phyloP scores from a whole-genome alignment of 2,797 vertebrate species.

The Phoeniculus purpureus region DNA sequence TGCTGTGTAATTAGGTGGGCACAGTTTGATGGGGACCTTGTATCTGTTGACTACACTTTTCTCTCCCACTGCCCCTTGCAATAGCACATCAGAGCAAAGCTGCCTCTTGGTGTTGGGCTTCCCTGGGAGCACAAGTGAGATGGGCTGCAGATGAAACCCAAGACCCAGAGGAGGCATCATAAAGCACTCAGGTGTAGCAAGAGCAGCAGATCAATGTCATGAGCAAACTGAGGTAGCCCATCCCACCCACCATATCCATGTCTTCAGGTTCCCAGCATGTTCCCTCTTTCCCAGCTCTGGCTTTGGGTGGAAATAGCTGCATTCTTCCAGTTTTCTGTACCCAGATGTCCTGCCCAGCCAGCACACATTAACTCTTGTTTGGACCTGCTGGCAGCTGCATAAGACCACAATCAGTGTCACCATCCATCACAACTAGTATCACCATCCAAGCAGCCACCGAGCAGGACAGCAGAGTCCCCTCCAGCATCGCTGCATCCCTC shows the following conservation, averaged over 20 bases:
- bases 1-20: background rate
- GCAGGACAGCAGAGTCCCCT: background rate
- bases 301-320: background rate
- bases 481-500: rapidly evolving
- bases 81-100: background rate
- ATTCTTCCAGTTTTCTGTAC: background rate
- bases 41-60: background rate
- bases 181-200: background rate
- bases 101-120: background rate
- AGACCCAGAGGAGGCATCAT: background rate
- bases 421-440: background rate
- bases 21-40: background rate
- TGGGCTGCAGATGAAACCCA: background rate
- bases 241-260: background rate
- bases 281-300: background rate
- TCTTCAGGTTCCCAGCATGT: background rate
- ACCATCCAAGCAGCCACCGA: rapidly evolving
- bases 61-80: background rate
- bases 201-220: background rate
- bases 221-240: background rate
- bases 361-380: rapidly evolving
- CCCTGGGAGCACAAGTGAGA: background rate
- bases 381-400: background rate
- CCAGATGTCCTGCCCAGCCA: background rate
- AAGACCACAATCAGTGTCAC: background rate